Conservation (phyloP, 1,140 invertebrate genomes). For the Melanaphis sacchari region DNA sequence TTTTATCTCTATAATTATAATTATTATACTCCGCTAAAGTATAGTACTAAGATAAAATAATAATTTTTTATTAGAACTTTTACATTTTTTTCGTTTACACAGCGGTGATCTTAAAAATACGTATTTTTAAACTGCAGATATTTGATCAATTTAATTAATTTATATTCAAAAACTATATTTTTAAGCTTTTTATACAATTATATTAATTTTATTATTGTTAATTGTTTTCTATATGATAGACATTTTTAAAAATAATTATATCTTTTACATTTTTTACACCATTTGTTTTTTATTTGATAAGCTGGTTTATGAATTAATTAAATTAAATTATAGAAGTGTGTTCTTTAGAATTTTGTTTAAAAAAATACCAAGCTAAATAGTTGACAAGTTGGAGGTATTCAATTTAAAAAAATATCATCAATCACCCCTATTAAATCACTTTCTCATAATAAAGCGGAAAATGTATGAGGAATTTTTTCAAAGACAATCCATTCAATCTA, state of each 20-base stretch:
- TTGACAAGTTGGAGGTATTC: slow-evolving; percentile 30
- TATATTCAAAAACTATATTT: not conserved
- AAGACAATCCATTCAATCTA: not conserved
- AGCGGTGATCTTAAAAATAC: not conserved
- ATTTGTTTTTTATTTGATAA: not conserved
- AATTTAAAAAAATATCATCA: slow-evolving; percentile 29
- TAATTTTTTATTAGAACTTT: not conserved
- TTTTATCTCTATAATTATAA: not conserved
- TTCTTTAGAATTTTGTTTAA: not conserved
- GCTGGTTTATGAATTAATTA: not conserved
- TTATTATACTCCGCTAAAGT: not conserved
- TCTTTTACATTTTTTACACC: not conserved
- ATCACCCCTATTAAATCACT: slow-evolving; percentile 29
- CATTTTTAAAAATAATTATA: not conserved
- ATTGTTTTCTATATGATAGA: not conserved
- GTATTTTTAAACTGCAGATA: not conserved
- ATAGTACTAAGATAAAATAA: not conserved
- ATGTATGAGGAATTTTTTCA: not conserved
- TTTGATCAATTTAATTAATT: not conserved
- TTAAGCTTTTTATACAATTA: not conserved
- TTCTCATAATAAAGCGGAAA: slow-evolving; percentile 24
- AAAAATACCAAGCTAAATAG: not conserved
- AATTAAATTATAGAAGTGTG: not conserved
- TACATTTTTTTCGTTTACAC: not conserved
- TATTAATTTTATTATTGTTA: not conserved